Base-by-base conservation (phyloP, 35 echinoderm and acorn worm genomes). In the Anneissia japonica region DNA sequence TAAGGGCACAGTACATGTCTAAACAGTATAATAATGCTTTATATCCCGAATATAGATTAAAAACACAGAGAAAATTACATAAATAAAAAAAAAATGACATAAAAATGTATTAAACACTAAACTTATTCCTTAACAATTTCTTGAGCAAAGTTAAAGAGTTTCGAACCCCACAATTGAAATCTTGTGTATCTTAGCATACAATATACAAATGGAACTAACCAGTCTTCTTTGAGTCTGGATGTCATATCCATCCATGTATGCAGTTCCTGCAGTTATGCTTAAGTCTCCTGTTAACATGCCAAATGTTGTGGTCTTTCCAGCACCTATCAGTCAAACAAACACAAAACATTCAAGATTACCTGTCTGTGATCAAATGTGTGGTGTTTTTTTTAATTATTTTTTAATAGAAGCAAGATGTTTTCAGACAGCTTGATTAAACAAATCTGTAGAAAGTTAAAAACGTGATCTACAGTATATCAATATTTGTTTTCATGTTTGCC, bases 261-360 rank as follows among this genome's bases (percentile, higher is more conserved):
- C 91, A 32, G 89, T 90, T 37, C 95, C 95, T 14, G 95, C 92
- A 1, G 91, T 85, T 31, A 97, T 91, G 28, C 76, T 38, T 6
- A 93, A 35, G 43, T 97, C 95, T 35, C 95, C 95, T 33, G 95
- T 97, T 37, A 97, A 73, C 91, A 97, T 97, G 17, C 91, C 85
- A 91, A 97, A 97, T 36, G 91, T 93, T 23, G 91, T 97, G 10
- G 95, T 97, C 84, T 97, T 97, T 37, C 95, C 95, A 85, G 95
- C 95, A 82, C 95, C 95, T 97, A 83, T n/a, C n/a, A n/a, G n/a
- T 43, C 40, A 43, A 33, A 14, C 31, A 77, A 10, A 77, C 3
- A 1, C 21, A 10, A 35, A 23, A 37, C 75, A 10, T n/a, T 75
- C 73, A 75, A n/a, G 5, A 32, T 26, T 75, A 30, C 4, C 26